Evolutionary conservation across 1,140 invertebrate genomes (phyloP).

Genomic region (Pogonus chalceus): DNA sequence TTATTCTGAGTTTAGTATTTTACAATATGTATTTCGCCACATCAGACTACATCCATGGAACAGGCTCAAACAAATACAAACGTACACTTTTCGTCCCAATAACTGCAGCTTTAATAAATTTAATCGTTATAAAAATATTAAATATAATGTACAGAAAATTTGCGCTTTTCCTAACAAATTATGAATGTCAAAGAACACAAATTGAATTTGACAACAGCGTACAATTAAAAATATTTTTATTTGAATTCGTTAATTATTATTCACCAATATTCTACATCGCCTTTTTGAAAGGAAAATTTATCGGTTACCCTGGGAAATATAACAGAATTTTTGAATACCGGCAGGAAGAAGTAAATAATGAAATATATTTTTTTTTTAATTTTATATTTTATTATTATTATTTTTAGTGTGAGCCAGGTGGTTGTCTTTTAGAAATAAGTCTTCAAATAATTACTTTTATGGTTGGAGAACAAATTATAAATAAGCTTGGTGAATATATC

Average conservation of each 20-base stretch:
- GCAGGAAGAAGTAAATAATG: constrained; percentile 54
- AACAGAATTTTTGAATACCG: constrained; percentile 56
- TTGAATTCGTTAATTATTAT: constrained; percentile 83
- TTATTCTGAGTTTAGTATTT: constrained; percentile 65
- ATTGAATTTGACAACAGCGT: constrained; percentile 76
- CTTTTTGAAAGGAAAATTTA: constrained; percentile 74
- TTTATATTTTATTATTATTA: constrained; percentile 8
- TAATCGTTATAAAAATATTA: constrained; percentile 46
- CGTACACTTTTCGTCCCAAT: constrained; percentile 53
- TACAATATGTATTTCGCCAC: constrained; percentile 58
- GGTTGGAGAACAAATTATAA: constrained; percentile 76
- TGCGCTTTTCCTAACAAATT: constrained; percentile 50
- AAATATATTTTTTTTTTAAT: constrained; percentile 7
- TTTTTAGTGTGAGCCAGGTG: constrained; percentile 62
- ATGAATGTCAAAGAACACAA: constrained; percentile 76
- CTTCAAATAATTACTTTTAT: constrained; percentile 77
- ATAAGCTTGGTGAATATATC: constrained; percentile 65
- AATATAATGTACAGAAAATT: constrained; percentile 42
- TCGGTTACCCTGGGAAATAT: constrained; percentile 67
- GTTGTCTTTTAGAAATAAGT: constrained; percentile 72
- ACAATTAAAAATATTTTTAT: constrained; percentile 76
- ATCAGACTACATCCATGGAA: constrained; percentile 48
- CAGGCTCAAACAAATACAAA: constrained; percentile 38
- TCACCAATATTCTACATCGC: constrained; percentile 80
- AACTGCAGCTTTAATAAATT: constrained; percentile 62